These are phyloP conservation scores for Sarcoramphus papa DNA, from an alignment of 2,797 vertebrate species.

Conservation along the genomic window DNA sequence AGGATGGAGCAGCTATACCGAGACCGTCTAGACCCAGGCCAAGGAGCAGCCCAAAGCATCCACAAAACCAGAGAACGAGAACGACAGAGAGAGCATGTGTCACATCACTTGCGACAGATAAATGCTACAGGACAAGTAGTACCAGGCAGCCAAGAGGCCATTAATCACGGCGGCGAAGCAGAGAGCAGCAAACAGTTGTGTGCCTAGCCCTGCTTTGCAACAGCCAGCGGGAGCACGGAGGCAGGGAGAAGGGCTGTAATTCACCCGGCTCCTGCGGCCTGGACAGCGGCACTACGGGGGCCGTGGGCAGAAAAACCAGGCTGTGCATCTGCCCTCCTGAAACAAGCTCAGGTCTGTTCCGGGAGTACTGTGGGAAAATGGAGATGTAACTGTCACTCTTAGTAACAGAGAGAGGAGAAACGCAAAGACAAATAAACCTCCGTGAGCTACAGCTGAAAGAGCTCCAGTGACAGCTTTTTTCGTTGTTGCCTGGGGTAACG, in stretches of 20 bases:
- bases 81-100: background rate
- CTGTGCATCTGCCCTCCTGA: background rate
- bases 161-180: background rate
- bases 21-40: background rate
- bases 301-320: background rate
- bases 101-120: background rate
- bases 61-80: background rate
- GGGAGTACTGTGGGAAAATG: background rate
- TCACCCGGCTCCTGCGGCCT: background rate
- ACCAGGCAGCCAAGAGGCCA: background rate
- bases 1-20: background rate
- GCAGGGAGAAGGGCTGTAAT: background rate
- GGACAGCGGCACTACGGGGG: background rate
- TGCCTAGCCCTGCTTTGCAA: background rate
- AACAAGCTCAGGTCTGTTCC: slow-evolving; percentile 9
- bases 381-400: slow-evolving; percentile 18
- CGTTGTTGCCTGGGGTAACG: slow-evolving; percentile 47
- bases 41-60: background rate
- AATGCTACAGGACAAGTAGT: background rate
- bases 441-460: slow-evolving; percentile 16
- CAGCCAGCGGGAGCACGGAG: background rate
- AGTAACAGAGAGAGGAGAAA: background rate
- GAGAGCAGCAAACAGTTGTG: background rate
- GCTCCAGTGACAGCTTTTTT: slow-evolving; percentile 38
- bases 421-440: slow-evolving; percentile 13